phyloP scores from a whole-genome alignment of 2,888 invertebrate genomes.

The Torymus tubicola region DNA sequence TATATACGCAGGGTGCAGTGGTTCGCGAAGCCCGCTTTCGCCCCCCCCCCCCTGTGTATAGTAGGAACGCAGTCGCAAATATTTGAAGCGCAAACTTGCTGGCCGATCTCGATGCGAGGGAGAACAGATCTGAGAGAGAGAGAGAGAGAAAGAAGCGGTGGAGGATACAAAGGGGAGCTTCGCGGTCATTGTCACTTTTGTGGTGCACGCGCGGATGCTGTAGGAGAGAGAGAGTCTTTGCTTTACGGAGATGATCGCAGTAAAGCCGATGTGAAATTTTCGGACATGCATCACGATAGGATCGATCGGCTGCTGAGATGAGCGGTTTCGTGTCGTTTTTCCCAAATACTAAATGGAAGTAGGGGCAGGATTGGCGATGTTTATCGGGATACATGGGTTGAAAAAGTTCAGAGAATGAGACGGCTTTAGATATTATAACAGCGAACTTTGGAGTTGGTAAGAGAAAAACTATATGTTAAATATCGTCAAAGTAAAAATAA shows the following conservation, averaged over 20 bases:
- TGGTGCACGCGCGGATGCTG: not conserved
- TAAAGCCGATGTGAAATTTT: slow-evolving; percentile 4
- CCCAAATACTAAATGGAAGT: too few species aligned
- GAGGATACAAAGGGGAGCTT: slow-evolving; percentile 13
- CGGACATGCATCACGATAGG: not conserved
- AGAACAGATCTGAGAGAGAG: not conserved
- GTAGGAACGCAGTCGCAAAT: slow-evolving; percentile 21
- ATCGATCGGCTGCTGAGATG: not conserved
- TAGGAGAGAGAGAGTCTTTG: too few species aligned
- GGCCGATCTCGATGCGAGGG: not conserved
- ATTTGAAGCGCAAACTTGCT: slow-evolving; percentile 31
- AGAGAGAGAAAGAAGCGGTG: not conserved
- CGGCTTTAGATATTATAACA: too few species aligned
- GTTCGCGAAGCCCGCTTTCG: not conserved
- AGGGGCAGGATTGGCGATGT: too few species aligned
- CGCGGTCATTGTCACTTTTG: slow-evolving; percentile 28
- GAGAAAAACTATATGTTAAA: too few species aligned
- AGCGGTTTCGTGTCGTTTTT: not conserved
- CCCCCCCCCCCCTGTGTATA: not conserved
- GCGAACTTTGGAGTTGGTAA: too few species aligned
- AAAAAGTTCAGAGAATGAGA: too few species aligned
- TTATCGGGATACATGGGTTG: too few species aligned
- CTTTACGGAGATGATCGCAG: too few species aligned
- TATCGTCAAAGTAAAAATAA: too few species aligned
- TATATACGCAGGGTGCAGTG: too few species aligned